Conservation (phyloP, 2,113 vertebrate species). For the Limanda limanda region DNA sequence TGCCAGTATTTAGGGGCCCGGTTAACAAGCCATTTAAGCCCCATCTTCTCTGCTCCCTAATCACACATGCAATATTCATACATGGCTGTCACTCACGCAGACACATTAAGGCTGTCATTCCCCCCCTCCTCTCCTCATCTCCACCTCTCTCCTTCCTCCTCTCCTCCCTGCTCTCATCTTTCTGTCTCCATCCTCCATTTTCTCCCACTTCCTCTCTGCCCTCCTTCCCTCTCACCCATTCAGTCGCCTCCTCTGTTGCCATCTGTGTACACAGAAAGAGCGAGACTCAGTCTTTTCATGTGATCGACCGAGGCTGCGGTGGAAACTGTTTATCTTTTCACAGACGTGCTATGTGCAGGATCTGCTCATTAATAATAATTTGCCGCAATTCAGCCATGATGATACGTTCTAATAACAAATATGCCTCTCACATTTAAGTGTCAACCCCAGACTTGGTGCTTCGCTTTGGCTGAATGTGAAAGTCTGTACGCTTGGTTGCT, state of each 20-base stretch:
- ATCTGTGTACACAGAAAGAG: slow-evolving; percentile 61
- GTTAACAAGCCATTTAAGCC: slow-evolving; percentile 70
- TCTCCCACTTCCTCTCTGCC: slow-evolving; percentile 62
- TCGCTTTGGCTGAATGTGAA: slow-evolving; percentile 50
- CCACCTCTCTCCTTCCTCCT: slow-evolving; percentile 46
- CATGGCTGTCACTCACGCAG: slow-evolving; percentile 67
- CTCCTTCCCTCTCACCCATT: slow-evolving; percentile 52
- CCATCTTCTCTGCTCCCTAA: slow-evolving; percentile 64
- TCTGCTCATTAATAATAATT: slow-evolving; percentile 66
- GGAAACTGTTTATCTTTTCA: slow-evolving; percentile 67
- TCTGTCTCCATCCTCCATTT: slow-evolving; percentile 59
- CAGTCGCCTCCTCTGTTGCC: slow-evolving; percentile 54
- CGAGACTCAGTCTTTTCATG: slow-evolving; percentile 61
- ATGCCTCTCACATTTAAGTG: slow-evolving; percentile 49
- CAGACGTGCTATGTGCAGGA: slow-evolving; percentile 47
- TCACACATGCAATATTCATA: slow-evolving; percentile 70
- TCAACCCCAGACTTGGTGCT: slow-evolving; percentile 26
- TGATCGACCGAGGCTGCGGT: slow-evolving; percentile 15
- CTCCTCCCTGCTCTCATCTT: slow-evolving; percentile 54
- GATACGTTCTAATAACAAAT: slow-evolving; percentile 41
- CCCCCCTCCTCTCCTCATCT: slow-evolving; percentile 46
- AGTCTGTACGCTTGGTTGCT: slow-evolving; percentile 31
- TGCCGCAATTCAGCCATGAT: slow-evolving; percentile 52
- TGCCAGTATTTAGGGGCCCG: slow-evolving; percentile 54
- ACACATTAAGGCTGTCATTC: slow-evolving; percentile 59